A percentile compares a stretch with the other conserved stretches of the same genome.
Evolutionary conservation across 2,888 invertebrate genomes (phyloP).

Genomic region (Chironomus riparius): DNA sequence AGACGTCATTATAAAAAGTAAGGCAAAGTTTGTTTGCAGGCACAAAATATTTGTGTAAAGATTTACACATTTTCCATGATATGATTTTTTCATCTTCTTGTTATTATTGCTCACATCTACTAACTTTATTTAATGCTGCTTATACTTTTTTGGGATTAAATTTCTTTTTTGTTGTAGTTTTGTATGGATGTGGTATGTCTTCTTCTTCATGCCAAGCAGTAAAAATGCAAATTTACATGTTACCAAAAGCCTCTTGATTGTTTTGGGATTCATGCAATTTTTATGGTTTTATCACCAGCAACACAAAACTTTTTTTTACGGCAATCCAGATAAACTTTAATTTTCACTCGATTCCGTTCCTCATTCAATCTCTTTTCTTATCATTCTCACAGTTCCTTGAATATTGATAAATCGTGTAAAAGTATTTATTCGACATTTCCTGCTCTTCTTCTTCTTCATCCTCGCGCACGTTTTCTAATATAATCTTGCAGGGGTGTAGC

Average conservation of each 20-base stretch:
- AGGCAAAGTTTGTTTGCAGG: constrained; percentile 11
- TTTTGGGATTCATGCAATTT: not conserved
- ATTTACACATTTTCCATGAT: not conserved
- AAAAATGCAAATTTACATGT: not conserved
- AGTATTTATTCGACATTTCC: not conserved
- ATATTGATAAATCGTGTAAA: constrained; percentile 22
- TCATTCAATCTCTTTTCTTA: not conserved
- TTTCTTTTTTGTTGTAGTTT: no score
- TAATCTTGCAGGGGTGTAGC: no score
- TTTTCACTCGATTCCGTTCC: no score
- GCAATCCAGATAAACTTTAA: no score
- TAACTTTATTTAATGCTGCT: not conserved
- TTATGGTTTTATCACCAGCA: no score
- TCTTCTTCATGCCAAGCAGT: no score
- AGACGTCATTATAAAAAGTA: constrained; percentile 15
- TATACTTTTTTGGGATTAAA: not conserved
- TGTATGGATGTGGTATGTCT: no score
- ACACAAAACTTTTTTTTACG: no score
- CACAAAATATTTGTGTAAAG: constrained; percentile 21
- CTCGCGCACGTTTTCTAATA: no score
- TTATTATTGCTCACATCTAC: not conserved
- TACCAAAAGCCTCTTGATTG: not conserved
- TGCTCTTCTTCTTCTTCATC: not conserved
- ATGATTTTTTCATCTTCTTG: not conserved
- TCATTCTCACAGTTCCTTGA: constrained; percentile 16